Evolutionary conservation across 2,797 vertebrate genomes (phyloP), one percentile per base, ranked within the genome.

Genomic region (Hydrolagus colliei): DNA sequence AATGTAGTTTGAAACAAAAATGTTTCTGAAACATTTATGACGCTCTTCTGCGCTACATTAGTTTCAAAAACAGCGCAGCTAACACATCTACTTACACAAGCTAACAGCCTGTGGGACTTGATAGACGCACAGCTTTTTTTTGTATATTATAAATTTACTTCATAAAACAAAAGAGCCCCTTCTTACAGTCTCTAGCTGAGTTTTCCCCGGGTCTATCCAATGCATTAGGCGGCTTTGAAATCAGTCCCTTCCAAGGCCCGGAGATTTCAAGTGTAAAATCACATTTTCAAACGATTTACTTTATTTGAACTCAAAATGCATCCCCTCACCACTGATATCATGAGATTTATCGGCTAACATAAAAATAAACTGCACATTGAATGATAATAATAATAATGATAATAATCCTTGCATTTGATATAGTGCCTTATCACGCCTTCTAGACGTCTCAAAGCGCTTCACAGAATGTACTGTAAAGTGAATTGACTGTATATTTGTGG

Each of bases 41-140:
- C 52, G 16, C 32, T 71, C 65, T 52, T 52, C 65, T 84, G 79
- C 16, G 1, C 4, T 71, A 67, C 32, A 18, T 35, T 84, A 71
- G 27, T 84, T 84, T 41, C 65, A 71, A 67, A 52, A 84, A 11
- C 79, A 84, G 27, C 79, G 41, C 32, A 68, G 79, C 65, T 84
- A 52, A 84, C 41, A 13, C 32, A 71, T 84, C 79, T 27, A 71
- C 41, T 84, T 32, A 71, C 41, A 68, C 65, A 84, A 71, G 65
- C 9, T 18, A 2, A 71, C 65, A 41, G 4, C 79, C 79, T 84
- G 63, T 84, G 63, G 62, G 79, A 71, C 16, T 20, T 67, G 13
- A 41, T 35, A 80, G 62, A 13, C 63, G 22, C 78, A 32, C n/a
- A n/a, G 32, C 71, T 84, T 68, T 41, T 84, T 32, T 68, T 7